Percentiles rank a stretch among this genome's conserved stretches.
Evolutionary conservation across 2,888 invertebrate genomes (phyloP).

Genomic region (Drosophila pegasa): DNA sequence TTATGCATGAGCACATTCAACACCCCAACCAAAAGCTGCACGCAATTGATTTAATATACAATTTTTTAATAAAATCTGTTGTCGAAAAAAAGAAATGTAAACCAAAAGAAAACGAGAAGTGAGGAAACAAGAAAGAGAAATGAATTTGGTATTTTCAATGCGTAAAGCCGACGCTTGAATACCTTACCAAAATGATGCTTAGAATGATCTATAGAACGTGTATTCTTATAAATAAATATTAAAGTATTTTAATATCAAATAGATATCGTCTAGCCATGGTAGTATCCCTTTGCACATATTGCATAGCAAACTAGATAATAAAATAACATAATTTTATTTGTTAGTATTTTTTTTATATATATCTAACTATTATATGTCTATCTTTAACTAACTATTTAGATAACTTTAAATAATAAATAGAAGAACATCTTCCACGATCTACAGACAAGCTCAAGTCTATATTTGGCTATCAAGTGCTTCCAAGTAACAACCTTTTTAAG

Average conservation of each 20-base stretch:
- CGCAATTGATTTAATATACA: slow-evolving; percentile 77
- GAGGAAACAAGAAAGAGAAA: slow-evolving; percentile 26
- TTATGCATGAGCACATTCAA: slow-evolving; percentile 71
- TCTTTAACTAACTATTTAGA: no score
- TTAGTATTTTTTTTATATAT: neutral
- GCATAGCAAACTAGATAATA: neutral
- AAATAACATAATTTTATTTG: neutral
- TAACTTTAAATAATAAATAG: neutral
- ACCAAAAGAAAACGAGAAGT: slow-evolving; percentile 35
- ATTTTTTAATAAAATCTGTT: slow-evolving; percentile 75
- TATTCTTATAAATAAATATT: neutral
- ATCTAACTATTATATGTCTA: no score
- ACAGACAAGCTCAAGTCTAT: no score
- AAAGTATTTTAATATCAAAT: neutral
- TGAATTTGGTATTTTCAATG: neutral
- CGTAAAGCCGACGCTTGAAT: slow-evolving; percentile 1
- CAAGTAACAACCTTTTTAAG: slow-evolving; percentile 42
- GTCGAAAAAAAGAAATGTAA: slow-evolving; percentile 49
- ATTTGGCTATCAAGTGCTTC: neutral
- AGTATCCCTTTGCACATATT: neutral
- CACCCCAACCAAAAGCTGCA: slow-evolving; percentile 67
- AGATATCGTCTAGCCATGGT: neutral
- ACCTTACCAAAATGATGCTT: neutral
- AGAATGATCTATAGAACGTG: neutral
- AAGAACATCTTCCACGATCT: neutral